Base-by-base conservation (phyloP, 2,797 vertebrate species). In the Silurus aristotelis region DNA sequence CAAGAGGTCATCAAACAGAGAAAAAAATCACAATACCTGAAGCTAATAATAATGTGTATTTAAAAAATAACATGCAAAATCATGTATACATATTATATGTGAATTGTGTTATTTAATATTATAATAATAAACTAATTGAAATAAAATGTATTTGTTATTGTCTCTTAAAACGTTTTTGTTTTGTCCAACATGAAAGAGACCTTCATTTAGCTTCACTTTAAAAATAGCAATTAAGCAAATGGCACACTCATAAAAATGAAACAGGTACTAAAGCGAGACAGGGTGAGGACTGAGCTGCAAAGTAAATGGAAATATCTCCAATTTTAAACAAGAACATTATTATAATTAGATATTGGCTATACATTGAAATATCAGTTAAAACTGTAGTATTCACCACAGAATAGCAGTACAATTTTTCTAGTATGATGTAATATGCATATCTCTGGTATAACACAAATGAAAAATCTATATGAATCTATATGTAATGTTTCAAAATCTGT, bases 171-270 rank as follows among this genome's bases (percentile, higher is more conserved):
- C 8, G 27, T 27, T 27, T 52, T 52, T 4, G n/a, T 66, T 66
- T 80, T 80, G 60, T 52, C 63, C 12, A 60, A 60, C 55, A 67
- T 80, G 79, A 80, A 80, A 80, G n/a, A 31, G 22, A 25, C 14
- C 7, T 85, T 58, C 38, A 75, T 75, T 67, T 63, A n/a, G 72
- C 13, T 82, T 27, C n/a, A 76, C n/a, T 86, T 73, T 52, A 13
- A 77, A 82, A 76, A 82, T 52, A 52, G 67, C 67, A 82, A 82
- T 82, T 64, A 60, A 77, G 27, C 27, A 66, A 46, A 82, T 46
- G 22, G 61, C 31, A 64, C 55, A 58, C 84, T 82, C 46, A 67
- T n/a, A 52, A 66, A 85, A 66, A 52, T 58, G 17, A 56, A 81
- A 61, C 48, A 73, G 58, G 31, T 43, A 22, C 43, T 48, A 64